Evolutionary conservation across 2,797 vertebrate genomes (phyloP).

Genomic region (Intellagama lesueurii): DNA sequence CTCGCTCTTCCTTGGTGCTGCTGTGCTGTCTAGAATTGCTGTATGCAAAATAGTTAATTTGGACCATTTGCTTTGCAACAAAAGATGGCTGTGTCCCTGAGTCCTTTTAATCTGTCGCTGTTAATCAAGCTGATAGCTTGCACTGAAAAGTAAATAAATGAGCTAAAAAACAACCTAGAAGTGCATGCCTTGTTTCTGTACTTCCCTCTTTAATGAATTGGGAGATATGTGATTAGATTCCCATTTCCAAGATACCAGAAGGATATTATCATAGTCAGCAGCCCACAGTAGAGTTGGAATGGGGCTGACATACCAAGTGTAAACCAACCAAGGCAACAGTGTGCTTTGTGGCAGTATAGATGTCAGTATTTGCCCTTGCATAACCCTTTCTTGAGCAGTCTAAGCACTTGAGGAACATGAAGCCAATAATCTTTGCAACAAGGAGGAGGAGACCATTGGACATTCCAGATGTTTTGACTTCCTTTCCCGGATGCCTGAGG

Average conservation of each 20-base stretch:
- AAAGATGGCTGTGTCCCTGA: conserved; percentile 57
- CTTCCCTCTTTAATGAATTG: conserved; percentile 35
- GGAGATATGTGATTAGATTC: conserved; percentile 32
- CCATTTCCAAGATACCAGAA: neutral
- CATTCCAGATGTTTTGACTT: neutral
- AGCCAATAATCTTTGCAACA: neutral
- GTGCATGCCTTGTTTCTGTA: conserved; percentile 47
- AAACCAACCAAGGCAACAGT: neutral
- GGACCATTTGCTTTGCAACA: conserved; percentile 67
- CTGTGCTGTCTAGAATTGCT: conserved; percentile 55
- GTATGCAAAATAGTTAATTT: conserved; percentile 67
- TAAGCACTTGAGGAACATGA: neutral
- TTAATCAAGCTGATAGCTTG: conserved; percentile 69
- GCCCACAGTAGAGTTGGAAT: neutral
- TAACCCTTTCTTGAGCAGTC: neutral
- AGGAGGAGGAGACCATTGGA: neutral
- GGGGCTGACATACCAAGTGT: conserved; percentile 8
- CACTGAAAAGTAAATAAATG: conserved; percentile 63
- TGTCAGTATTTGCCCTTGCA: neutral
- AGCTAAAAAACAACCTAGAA: conserved; percentile 47
- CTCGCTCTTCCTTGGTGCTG: conserved; percentile 46
- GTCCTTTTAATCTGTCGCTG: conserved; percentile 62
- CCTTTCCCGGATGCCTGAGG: neutral
- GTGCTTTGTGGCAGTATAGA: neutral
- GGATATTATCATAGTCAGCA: neutral